Percentiles rank a stretch among this genome's conserved stretches.
phyloP scores from a whole-genome alignment of 2,888 invertebrate genomes.

The Agrochola macilenta region DNA sequence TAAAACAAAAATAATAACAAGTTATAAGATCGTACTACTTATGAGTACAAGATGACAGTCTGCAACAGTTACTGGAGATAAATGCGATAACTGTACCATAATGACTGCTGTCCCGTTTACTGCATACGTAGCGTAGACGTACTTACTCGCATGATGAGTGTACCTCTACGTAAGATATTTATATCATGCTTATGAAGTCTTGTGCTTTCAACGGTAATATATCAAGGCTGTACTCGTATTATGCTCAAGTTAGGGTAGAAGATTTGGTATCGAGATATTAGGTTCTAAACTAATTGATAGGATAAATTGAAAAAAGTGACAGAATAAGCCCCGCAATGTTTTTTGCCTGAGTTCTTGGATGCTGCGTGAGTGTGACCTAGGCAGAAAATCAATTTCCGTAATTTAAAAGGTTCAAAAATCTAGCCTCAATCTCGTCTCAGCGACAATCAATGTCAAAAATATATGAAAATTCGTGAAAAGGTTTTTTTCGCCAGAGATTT shows the following conservation, averaged over 20 bases:
- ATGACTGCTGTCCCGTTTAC: slow-evolving; percentile 81
- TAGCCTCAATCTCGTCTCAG: too few relatives aligned
- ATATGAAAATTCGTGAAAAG: neutral
- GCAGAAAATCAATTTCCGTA: too few relatives aligned
- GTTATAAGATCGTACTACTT: slow-evolving; percentile 47
- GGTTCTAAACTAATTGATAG: neutral
- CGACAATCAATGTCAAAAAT: too few relatives aligned
- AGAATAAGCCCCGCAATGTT: neutral
- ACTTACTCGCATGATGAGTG: slow-evolving; percentile 28
- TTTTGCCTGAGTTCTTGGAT: neutral
- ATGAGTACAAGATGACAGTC: slow-evolving; percentile 71
- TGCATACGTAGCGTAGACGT: slow-evolving; percentile 65
- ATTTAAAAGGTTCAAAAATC: too few relatives aligned
- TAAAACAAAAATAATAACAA: slow-evolving; percentile 36
- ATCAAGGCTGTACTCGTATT: slow-evolving; percentile 1
- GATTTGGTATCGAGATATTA: neutral
- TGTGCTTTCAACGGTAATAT: slow-evolving; percentile 36
- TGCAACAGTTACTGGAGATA: slow-evolving; percentile 84
- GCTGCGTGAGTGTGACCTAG: neutral
- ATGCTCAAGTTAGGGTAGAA: neutral
- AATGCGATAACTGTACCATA: slow-evolving; percentile 85
- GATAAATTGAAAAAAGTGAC: neutral
- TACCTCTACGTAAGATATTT: slow-evolving; percentile 19
- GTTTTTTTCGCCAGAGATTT: too few relatives aligned
- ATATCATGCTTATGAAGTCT: slow-evolving; percentile 9